Conservation (phyloP, 2,113 vertebrate species). For the Pseudonaja textilis region DNA sequence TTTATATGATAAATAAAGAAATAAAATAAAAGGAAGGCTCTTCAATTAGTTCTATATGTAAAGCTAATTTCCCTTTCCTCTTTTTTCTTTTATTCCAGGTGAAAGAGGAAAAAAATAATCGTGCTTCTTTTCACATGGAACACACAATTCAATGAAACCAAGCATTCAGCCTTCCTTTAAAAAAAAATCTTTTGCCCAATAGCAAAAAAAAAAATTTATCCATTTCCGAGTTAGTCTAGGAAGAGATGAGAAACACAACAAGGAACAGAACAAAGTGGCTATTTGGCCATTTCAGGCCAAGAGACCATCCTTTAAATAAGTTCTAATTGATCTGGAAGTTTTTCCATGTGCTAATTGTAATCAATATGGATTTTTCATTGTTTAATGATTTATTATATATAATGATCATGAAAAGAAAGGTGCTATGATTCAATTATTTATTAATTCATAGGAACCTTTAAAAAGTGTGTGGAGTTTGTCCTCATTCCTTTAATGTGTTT, state of each 20-base stretch:
- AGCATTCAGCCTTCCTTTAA: not conserved
- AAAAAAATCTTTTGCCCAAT: not conserved
- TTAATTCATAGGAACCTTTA: not conserved
- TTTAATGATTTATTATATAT: not conserved
- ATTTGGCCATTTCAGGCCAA: not conserved
- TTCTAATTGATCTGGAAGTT: not conserved
- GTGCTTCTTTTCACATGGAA: not conserved
- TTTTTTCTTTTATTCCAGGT: not conserved
- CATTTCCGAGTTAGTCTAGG: not conserved
- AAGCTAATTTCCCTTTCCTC: not conserved
- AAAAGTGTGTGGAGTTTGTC: not conserved
- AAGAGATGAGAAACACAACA: not conserved
- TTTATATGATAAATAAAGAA: not conserved
- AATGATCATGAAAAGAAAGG: not conserved
- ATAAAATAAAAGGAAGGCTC: not conserved
- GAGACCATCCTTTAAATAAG: not conserved
- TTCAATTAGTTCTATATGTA: not conserved
- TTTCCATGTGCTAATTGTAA: not conserved
- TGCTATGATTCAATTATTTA: not conserved
- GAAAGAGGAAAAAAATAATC: not conserved
- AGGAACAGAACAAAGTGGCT: not conserved
- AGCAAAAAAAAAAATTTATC: not conserved
- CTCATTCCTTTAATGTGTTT: not conserved
- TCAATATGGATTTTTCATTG: not conserved
- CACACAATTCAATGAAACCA: not conserved